These are phyloP conservation scores for Oxyura jamaicensis DNA, from an alignment of 2,113 vertebrate species.

Conservation along the genomic window DNA sequence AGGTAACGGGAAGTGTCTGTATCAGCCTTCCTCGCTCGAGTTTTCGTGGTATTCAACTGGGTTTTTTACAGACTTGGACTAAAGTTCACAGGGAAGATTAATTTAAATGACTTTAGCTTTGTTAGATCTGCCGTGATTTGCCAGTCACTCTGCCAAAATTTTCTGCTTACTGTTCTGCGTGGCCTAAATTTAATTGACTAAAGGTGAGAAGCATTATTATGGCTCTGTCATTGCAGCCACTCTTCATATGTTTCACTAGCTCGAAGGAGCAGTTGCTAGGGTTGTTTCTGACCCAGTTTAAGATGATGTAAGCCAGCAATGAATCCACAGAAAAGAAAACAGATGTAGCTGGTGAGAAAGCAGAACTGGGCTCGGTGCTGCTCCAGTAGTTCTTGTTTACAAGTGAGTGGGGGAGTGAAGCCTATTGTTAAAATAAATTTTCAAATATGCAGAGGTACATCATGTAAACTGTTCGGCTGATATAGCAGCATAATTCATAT, in stretches of 20 bases:
- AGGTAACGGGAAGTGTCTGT: not conserved
- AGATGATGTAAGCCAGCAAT: constrained; percentile 21
- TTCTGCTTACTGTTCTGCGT: not conserved
- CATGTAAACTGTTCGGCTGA: not conserved
- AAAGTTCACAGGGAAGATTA: constrained; percentile 33
- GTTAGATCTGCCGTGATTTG: constrained; percentile 29
- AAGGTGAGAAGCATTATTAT: constrained; percentile 14
- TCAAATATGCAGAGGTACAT: not conserved
- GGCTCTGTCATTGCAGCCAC: constrained; percentile 2
- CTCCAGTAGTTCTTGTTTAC: not conserved
- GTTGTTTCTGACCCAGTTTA: constrained; percentile 42
- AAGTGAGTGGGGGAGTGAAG: constrained; percentile 10
- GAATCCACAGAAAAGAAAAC: constrained; percentile 14
- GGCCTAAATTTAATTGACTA: constrained; percentile 49
- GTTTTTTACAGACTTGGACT: not conserved
- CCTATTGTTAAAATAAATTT: not conserved
- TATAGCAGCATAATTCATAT: not conserved
- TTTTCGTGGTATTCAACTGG: constrained; percentile 17
- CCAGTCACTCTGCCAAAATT: constrained; percentile 35
- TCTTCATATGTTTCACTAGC: constrained; percentile 9
- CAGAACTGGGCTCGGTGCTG: not conserved
- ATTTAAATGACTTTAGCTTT: constrained; percentile 27
- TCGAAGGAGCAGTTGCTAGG: not conserved
- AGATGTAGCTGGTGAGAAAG: constrained; percentile 22
- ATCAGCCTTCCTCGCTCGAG: constrained; percentile 1